Percentiles rank a stretch among this genome's conserved stretches.
phyloP scores from a whole-genome alignment of 2,113 vertebrate species.

The Gymnorhina tibicen region DNA sequence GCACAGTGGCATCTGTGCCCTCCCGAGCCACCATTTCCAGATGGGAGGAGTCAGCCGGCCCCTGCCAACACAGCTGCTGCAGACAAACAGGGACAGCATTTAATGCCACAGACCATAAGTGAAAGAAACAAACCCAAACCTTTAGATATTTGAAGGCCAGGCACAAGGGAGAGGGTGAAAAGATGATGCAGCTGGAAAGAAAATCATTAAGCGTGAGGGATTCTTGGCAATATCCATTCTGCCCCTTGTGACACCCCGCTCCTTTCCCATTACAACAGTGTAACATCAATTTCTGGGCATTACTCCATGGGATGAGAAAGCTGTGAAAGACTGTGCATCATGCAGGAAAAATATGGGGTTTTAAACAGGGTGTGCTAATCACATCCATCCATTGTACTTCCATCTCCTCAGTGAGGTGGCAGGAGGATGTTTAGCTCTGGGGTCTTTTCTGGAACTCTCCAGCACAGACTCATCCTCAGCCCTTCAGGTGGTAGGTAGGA shows the following conservation, averaged over 20 bases:
- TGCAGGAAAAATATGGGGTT: not conserved
- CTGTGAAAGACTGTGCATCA: not conserved
- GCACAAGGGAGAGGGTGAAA: not conserved
- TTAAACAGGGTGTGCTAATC: not conserved
- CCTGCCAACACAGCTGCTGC: not conserved
- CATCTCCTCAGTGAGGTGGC: not conserved
- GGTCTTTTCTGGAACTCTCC: not conserved
- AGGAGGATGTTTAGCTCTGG: not conserved
- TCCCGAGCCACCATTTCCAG: not conserved
- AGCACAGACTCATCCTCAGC: not conserved
- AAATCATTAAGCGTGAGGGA: not conserved
- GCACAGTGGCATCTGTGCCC: not conserved
- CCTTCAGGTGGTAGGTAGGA: not conserved
- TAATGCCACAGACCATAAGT: not conserved
- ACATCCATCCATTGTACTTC: not conserved
- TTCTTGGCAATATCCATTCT: not conserved
- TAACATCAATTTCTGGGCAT: conserved; percentile 15
- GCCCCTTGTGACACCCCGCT: not conserved
- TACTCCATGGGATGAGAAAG: conserved; percentile 22
- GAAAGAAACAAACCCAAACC: not conserved
- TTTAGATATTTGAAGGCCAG: not conserved
- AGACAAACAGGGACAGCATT: not conserved
- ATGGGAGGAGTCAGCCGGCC: not conserved
- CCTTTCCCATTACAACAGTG: not conserved
- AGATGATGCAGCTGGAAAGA: not conserved